These are phyloP conservation scores for Actinernus sp. DNA, from an alignment of 92 coral and sea anemone genomes.

Conservation along the genomic window DNA sequence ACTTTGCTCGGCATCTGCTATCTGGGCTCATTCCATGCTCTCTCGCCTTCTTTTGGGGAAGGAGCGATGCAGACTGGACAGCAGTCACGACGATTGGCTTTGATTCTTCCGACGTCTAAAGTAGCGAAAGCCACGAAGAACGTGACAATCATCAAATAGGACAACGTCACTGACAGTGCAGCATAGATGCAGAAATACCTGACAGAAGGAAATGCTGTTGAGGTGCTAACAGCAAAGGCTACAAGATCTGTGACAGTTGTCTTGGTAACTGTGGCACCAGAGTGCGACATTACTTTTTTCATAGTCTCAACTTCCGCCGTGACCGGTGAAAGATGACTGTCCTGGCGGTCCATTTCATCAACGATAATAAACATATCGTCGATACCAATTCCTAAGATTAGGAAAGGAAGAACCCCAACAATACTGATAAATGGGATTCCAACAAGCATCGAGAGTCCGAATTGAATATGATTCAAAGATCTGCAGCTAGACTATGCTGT, in stretches of 20 bases:
- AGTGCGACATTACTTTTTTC: conserved; percentile 70
- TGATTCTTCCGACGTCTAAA: conserved; percentile 75
- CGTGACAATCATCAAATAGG: conserved; percentile 76
- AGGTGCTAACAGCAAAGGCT: conserved; percentile 81
- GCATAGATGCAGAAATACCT: conserved; percentile 90
- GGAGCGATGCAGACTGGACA: conserved; percentile 67
- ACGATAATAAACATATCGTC: conserved; percentile 85
- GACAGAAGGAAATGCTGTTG: conserved; percentile 67
- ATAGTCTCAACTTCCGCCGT: conserved; percentile 71
- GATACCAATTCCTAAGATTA: conserved; percentile 82
- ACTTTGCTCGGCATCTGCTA: conserved; percentile 41
- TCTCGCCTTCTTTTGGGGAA: conserved; percentile 20
- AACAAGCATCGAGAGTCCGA: conserved; percentile 61
- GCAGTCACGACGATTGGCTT: conserved; percentile 78
- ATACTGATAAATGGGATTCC: conserved; percentile 69
- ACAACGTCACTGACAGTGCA: conserved; percentile 62
- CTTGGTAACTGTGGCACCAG: conserved; percentile 83
- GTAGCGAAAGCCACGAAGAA: conserved; percentile 80
- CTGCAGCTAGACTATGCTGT: too few relatives aligned
- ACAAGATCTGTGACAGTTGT: conserved; percentile 85
- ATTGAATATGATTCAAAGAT: too few relatives aligned
- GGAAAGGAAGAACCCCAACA: conserved; percentile 82
- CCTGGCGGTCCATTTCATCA: conserved; percentile 71
- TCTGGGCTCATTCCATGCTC: conserved; percentile 64
- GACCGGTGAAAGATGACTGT: conserved; percentile 43